Conservation (phyloP, 2,797 vertebrate genomes). For the Podarcis siculus region DNA sequence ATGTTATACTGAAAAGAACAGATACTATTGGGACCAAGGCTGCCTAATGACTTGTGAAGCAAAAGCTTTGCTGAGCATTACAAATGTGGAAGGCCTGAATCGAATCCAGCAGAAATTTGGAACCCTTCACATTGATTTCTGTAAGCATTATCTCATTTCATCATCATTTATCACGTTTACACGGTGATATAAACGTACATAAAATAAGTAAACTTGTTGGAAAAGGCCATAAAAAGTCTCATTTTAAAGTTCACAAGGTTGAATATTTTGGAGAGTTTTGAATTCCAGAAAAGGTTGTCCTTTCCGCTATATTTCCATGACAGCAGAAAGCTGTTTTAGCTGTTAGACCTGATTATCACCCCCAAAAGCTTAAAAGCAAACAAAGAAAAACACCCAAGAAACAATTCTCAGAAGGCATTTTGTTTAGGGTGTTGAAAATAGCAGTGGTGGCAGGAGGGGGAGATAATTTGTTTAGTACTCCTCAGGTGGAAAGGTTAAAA, state of each 20-base stretch:
- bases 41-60: slow-evolving; percentile 25
- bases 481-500: neutral
- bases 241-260: slow-evolving; percentile 37
- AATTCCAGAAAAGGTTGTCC: slow-evolving; percentile 33
- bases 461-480: slow-evolving; percentile 20
- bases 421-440: slow-evolving; percentile 36
- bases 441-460: neutral
- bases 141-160: slow-evolving; percentile 44
- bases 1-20: slow-evolving; percentile 27
- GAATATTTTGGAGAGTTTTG: slow-evolving; percentile 56
- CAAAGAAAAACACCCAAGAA: neutral
- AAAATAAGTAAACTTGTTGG: slow-evolving; percentile 37
- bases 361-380: slow-evolving; percentile 32
- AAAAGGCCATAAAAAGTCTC: slow-evolving; percentile 43
- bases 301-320: slow-evolving; percentile 39
- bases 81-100: slow-evolving; percentile 36
- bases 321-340: slow-evolving; percentile 39
- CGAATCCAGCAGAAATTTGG: slow-evolving; percentile 47
- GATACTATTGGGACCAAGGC: slow-evolving; percentile 1
- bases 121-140: slow-evolving; percentile 33
- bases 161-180: slow-evolving; percentile 53
- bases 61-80: slow-evolving; percentile 27
- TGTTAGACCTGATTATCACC: slow-evolving; percentile 33
- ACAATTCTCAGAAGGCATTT: slow-evolving; percentile 41
- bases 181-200: slow-evolving; percentile 18